Conservation (phyloP, 2,888 invertebrate species). For the Ditula angustiorana region DNA sequence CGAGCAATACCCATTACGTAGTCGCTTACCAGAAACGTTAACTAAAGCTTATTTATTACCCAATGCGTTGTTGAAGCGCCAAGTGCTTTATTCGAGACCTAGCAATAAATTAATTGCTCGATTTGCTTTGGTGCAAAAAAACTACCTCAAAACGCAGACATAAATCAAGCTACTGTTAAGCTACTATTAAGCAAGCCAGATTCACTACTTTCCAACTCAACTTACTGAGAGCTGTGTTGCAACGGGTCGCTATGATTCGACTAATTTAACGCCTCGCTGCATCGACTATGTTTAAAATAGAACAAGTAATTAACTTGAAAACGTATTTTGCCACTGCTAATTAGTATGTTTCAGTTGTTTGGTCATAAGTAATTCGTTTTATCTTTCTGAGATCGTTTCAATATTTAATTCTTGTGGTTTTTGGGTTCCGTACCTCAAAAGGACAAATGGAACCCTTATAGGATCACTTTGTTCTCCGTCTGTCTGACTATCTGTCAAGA, state of each 20-base stretch:
- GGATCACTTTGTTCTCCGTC: no score
- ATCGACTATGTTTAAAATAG: slow-evolving; percentile 65
- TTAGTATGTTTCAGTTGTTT: slow-evolving; percentile 50
- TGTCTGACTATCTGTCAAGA: no score
- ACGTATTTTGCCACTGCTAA: slow-evolving; percentile 59
- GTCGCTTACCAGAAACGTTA: slow-evolving; percentile 1
- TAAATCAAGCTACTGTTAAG: slow-evolving; percentile 14
- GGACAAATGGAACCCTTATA: no score
- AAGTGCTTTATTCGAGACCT: slow-evolving; percentile 12
- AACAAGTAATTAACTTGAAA: slow-evolving; percentile 68
- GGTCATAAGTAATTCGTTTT: slow-evolving; percentile 15
- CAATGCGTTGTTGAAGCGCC: not conserved
- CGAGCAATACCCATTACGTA: slow-evolving; percentile 16
- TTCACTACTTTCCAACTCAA: slow-evolving; percentile 49
- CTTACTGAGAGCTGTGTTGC: slow-evolving; percentile 59
- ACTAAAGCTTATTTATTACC: slow-evolving; percentile 24
- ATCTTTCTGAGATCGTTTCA: not conserved
- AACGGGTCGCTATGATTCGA: slow-evolving; percentile 70
- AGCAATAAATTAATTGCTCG: slow-evolving; percentile 19
- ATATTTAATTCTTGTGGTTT: not conserved
- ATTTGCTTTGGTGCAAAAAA: slow-evolving; percentile 14
- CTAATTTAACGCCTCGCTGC: slow-evolving; percentile 71
- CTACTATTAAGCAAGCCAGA: slow-evolving; percentile 17
- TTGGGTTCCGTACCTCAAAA: not conserved
- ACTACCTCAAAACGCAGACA: slow-evolving; percentile 7